Evolutionary conservation across 2,888 invertebrate genomes (phyloP).

Genomic region (Nemoura dubitans): DNA sequence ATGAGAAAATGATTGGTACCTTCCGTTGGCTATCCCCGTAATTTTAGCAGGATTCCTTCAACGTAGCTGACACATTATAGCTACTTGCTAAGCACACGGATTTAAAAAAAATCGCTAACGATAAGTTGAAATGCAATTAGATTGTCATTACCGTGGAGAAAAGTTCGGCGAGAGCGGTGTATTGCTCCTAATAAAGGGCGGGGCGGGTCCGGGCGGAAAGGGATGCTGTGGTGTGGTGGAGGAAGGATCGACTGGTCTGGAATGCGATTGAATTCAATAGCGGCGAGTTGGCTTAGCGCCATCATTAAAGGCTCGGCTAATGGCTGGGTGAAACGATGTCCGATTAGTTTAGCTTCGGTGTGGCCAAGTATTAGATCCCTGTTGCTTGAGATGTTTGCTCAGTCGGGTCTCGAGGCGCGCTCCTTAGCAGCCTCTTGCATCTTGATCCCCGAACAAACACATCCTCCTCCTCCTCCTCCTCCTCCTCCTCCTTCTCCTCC

Average conservation of each 20-base stretch:
- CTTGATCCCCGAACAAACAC: not conserved
- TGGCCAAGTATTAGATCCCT: conserved; percentile 15
- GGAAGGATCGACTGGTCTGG: not conserved
- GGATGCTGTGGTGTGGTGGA: too few species aligned
- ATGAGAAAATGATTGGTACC: not conserved
- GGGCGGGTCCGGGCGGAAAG: too few species aligned
- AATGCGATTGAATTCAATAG: not conserved
- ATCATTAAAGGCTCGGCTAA: not conserved
- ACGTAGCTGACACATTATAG: not conserved
- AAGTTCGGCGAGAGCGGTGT: too few species aligned
- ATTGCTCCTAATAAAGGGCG: not conserved
- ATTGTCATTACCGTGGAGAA: too few species aligned
- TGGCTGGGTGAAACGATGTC: conserved; percentile 21
- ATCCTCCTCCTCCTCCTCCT: not conserved
- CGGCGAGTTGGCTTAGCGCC: conserved; percentile 15
- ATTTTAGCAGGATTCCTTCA: not conserved
- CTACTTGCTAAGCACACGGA: too few species aligned
- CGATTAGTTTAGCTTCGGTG: conserved; percentile 15
- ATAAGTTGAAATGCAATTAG: too few species aligned
- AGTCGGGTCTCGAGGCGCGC: not conserved
- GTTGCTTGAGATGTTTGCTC: conserved; percentile 28
- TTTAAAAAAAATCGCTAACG: too few species aligned
- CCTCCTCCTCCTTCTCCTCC: too few species aligned
- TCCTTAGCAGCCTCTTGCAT: not conserved
- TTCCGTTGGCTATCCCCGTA: not conserved